These are phyloP conservation scores for Lates calcarifer DNA, from an alignment of 2,113 vertebrate genomes.

Conservation along the genomic window DNA sequence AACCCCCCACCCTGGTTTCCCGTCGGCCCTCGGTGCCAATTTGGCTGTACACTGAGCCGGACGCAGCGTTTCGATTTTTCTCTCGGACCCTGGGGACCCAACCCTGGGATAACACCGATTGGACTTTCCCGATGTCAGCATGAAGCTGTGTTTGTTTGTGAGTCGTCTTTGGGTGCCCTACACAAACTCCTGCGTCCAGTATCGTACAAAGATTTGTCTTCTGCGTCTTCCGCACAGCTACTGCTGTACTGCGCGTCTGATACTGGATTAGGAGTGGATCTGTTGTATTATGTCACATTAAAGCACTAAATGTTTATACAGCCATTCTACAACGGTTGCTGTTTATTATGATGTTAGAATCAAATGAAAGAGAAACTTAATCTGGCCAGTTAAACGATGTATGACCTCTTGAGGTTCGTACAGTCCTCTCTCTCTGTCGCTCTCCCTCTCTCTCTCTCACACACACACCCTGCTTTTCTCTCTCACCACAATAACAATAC, in stretches of 20 bases:
- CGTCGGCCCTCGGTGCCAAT: conserved; percentile 46
- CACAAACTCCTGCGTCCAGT: conserved; percentile 6
- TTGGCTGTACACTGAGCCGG: conserved; percentile 56
- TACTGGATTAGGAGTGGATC: not conserved
- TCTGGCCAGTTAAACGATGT: not conserved
- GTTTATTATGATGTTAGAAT: not conserved
- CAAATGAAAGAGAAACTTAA: not conserved
- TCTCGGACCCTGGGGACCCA: conserved; percentile 20
- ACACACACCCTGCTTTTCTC: not conserved
- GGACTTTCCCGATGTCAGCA: conserved; percentile 38
- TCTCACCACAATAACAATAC: conserved; percentile 10
- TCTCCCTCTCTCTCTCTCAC: not conserved
- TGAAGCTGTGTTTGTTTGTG: too few species aligned
- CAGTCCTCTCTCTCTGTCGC: too few species aligned
- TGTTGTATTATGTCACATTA: too few species aligned
- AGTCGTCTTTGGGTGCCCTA: not conserved
- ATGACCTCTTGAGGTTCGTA: not conserved
- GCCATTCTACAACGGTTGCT: not conserved
- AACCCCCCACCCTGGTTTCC: conserved; percentile 54
- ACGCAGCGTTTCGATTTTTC: conserved; percentile 64
- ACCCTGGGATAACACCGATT: conserved; percentile 13
- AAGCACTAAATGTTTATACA: not conserved
- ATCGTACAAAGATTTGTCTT: not conserved
- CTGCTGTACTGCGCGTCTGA: not conserved
- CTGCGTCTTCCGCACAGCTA: not conserved